Evolutionary conservation across 2,797 vertebrate species (phyloP).

Genomic region (Tauraco hartlaubi): DNA sequence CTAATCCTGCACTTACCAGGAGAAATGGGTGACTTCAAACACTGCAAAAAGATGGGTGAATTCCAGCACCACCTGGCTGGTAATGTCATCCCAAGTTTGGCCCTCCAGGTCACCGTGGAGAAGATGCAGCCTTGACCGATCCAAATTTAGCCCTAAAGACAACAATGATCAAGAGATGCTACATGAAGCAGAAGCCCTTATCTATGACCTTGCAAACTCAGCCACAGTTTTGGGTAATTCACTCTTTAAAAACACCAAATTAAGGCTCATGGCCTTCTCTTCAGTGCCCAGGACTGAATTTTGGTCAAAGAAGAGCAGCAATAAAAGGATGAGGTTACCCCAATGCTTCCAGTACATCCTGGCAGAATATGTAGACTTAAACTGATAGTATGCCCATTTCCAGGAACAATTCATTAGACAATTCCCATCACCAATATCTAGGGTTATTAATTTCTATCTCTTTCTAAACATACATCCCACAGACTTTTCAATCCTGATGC

Average conservation of each 20-base stretch:
- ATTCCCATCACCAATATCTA: not conserved
- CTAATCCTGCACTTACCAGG: conserved; percentile 86
- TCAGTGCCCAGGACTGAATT: not conserved
- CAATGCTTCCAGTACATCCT: not conserved
- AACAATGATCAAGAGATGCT: not conserved
- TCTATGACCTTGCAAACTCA: not conserved
- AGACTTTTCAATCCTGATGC: not conserved
- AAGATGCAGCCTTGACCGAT: conserved; percentile 88
- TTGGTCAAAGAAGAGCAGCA: not conserved
- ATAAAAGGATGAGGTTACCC: not conserved
- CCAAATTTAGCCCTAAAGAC: conserved; percentile 86
- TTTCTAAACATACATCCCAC: not conserved
- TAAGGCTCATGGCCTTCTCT: not conserved
- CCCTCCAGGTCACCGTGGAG: conserved; percentile 87
- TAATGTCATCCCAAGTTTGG: conserved; percentile 93
- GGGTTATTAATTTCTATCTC: not conserved
- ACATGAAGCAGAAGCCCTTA: not conserved
- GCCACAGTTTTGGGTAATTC: not conserved
- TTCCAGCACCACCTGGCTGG: conserved; percentile 87
- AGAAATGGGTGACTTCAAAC: conserved; percentile 95
- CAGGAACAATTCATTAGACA: not conserved
- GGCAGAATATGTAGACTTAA: not conserved
- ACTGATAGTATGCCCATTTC: not conserved
- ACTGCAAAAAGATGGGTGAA: conserved; percentile 91
- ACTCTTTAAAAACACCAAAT: not conserved